Conservation (phyloP, 2,888 invertebrate species). For the Microctonus brassicae region DNA sequence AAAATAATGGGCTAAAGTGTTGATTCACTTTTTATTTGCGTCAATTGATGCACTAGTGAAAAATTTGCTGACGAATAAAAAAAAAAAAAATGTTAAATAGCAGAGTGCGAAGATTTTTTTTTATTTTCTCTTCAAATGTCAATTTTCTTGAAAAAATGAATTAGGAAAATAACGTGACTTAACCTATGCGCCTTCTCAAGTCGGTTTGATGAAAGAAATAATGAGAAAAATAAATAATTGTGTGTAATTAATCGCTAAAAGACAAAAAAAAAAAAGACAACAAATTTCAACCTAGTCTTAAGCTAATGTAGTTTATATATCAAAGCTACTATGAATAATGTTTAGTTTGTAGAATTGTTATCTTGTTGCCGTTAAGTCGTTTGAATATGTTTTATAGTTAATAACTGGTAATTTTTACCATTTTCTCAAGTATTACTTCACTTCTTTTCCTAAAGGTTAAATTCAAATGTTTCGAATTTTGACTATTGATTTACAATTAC, state of each 20-base stretch:
- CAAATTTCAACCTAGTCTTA: slow-evolving; percentile 47
- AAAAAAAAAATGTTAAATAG: not conserved
- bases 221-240: not conserved
- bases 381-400: not conserved
- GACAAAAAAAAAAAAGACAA: slow-evolving; percentile 9
- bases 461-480: not conserved
- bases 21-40: not conserved
- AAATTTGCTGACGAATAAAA: not conserved
- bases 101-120: not conserved
- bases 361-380: not conserved
- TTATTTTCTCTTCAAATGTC: not conserved
- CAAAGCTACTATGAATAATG: slow-evolving; percentile 50
- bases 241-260: not conserved
- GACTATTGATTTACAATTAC: not conserved
- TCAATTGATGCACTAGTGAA: not conserved
- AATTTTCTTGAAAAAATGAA: not conserved
- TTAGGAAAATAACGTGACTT: not conserved
- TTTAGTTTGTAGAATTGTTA: slow-evolving; percentile 55
- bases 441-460: not conserved
- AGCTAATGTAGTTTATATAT: slow-evolving; percentile 55
- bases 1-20: not conserved
- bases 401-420: not conserved
- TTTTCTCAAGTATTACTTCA: not conserved
- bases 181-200: not conserved
- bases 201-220: not conserved